Evolutionary conservation across 2,113 vertebrate genomes (phyloP), one percentile per base, ranked within the genome.

Genomic region (Maccullochella peelii): DNA sequence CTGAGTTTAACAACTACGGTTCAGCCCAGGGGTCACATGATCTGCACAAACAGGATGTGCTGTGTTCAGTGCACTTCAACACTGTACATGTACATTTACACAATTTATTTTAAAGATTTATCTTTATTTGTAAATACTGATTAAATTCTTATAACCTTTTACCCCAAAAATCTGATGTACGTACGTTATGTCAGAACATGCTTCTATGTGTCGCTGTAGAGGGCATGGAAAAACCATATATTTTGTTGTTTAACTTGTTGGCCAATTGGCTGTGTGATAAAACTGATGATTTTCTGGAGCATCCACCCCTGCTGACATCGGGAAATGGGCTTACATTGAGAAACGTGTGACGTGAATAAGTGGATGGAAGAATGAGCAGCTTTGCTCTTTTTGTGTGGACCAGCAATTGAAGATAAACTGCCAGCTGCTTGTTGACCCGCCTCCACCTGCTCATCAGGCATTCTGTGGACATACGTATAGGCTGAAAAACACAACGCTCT

Each of bases 361-460:
- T 42, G 4, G 54, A 54, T 3, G 49, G 36, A 2, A 30, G 7
- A 47, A 57, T 18, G 20, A 7, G 23, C 14, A 54, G 11, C 38
- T 77, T 33, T 38, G 15, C 14, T 57, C 8, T 73, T 72, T 63
- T 44, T 65, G 18, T 47, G 25, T n/a, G 18, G 38, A 66, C 38
- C 44, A 6, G 21, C 62, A 52, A 25, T 66, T 7, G 12, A 71
- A 77, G 14, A 21, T 21, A 57, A 79, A 57, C 58, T 44, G 25
- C 36, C 55, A 62, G 11, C 21, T 40, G 59, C n/a, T 52, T 27
- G 42, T 42, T 61, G 12, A 59, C 47, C 38, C 27, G n/a, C 36
- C 25, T 74, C 38, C 25, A 6, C 57, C 11, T 1, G 52, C 42
- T 78, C 55, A 59, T 85, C n/a, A 85, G 80, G 84, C 55, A 74